These are phyloP conservation scores for Oeneis ivallda DNA, from an alignment of 2,888 invertebrate genomes.

Conservation along the genomic window DNA sequence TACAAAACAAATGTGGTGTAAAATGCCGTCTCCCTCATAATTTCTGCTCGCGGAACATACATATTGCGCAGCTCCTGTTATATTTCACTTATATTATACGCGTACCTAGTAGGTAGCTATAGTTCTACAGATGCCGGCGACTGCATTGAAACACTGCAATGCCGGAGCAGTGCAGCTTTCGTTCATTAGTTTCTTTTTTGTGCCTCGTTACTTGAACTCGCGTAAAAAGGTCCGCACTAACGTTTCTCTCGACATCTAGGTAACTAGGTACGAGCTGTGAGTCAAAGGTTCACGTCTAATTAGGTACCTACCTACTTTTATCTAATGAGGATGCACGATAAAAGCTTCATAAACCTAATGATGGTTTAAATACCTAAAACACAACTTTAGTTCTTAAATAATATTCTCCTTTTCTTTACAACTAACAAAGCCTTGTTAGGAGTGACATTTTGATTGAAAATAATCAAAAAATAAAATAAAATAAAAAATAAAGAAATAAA, in stretches of 20 bases:
- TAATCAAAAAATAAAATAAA: too few relatives aligned
- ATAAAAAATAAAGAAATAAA: too few relatives aligned
- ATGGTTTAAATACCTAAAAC: too few relatives aligned
- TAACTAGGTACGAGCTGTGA: background rate
- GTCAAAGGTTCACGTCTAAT: slow-evolving; percentile 7
- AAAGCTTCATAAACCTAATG: too few relatives aligned
- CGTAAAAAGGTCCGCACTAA: slow-evolving; percentile 39
- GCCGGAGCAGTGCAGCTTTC: slow-evolving; percentile 43
- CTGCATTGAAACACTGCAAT: slow-evolving; percentile 47
- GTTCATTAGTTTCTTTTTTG: slow-evolving; percentile 44
- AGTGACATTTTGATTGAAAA: too few relatives aligned
- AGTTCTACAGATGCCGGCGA: slow-evolving; percentile 24
- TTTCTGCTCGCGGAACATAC: slow-evolving; percentile 8
- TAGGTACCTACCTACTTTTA: background rate
- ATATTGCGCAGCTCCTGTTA: slow-evolving; percentile 23
- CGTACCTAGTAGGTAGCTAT: background rate
- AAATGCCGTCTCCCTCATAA: background rate
- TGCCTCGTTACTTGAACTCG: slow-evolving; percentile 41
- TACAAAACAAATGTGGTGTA: too few relatives aligned
- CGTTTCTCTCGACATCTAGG: slow-evolving; percentile 26
- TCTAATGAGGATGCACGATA: too few relatives aligned
- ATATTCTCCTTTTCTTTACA: too few relatives aligned
- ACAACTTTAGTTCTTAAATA: too few relatives aligned
- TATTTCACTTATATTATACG: slow-evolving; percentile 3
- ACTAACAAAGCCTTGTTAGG: too few relatives aligned